Conservation (phyloP, 1,140 invertebrate genomes). For the Globodera ellingtonae region DNA sequence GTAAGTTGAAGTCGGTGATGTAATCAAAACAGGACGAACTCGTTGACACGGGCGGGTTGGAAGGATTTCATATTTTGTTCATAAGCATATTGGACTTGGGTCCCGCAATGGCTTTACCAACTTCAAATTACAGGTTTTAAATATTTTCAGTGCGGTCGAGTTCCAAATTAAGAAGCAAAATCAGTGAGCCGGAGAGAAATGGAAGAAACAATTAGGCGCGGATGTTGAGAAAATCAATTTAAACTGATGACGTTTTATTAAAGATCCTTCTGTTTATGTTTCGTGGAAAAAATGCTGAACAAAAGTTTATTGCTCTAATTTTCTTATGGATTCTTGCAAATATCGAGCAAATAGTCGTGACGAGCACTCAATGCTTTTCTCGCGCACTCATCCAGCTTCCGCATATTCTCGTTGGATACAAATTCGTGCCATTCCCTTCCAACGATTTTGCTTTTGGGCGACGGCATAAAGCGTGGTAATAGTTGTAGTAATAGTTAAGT, state of each 20-base stretch:
- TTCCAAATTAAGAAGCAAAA: slow-evolving; percentile 54
- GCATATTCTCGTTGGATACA: background rate
- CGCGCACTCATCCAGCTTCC: slow-evolving; percentile 1
- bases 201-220: background rate
- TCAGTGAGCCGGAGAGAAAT: slow-evolving; percentile 2
- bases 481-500: no score
- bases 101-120: no score
- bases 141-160: slow-evolving; percentile 41
- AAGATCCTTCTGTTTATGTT: slow-evolving; percentile 1
- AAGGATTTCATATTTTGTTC: no score
- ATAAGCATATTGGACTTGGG: no score
- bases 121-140: no score
- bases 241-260: background rate
- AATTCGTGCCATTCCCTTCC: background rate
- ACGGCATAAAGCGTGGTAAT: background rate
- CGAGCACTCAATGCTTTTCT: slow-evolving; percentile 14
- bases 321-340: slow-evolving; percentile 8
- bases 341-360: slow-evolving; percentile 16
- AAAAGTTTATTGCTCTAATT: slow-evolving; percentile 12
- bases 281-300: background rate
- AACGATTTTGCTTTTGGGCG: slow-evolving; percentile 8
- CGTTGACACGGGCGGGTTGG: no score
- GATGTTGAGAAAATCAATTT: no score
- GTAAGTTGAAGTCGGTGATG: slow-evolving; percentile 3
- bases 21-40: background rate